A percentile compares a stretch with the other conserved stretches of the same genome.
Evolutionary conservation across 1,140 invertebrate genomes (phyloP).

Genomic region (Heliothis subflexa): DNA sequence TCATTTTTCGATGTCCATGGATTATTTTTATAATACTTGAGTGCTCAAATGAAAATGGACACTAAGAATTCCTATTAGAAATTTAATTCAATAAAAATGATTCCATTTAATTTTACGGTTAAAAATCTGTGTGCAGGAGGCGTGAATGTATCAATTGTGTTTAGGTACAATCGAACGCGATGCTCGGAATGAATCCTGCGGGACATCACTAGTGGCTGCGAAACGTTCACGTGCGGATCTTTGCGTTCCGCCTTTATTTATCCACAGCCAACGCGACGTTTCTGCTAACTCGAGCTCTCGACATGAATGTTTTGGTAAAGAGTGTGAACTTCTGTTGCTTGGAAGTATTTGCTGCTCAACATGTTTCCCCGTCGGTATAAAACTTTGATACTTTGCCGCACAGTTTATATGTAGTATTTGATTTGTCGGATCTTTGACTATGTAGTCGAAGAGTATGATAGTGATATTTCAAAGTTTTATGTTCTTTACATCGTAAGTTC

Average conservation of each 20-base stretch:
- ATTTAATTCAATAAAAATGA: background rate
- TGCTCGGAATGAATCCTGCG: background rate
- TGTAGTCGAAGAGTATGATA: background rate
- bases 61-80: background rate
- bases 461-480: background rate
- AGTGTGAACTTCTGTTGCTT: conserved; percentile 50
- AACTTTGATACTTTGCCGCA: conserved; percentile 17
- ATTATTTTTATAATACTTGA: no score
- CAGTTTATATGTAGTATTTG: background rate
- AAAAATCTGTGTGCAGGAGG: background rate
- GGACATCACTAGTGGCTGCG: conserved; percentile 28
- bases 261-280: conserved; percentile 47
- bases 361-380: conserved; percentile 25
- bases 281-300: conserved; percentile 47
- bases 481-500: no score
- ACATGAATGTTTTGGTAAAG: conserved; percentile 55
- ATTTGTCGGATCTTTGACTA: background rate
- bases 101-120: background rate
- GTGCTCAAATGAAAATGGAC: no score
- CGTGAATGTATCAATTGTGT: background rate
- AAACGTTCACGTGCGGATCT: conserved; percentile 35
- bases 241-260: conserved; percentile 52
- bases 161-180: background rate
- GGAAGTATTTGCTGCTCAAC: conserved; percentile 50
- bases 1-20: background rate